Percentiles rank a stretch among this genome's conserved stretches.
Conservation (phyloP, 2,797 vertebrate species). For the Muraenolepis orangiensis region DNA sequence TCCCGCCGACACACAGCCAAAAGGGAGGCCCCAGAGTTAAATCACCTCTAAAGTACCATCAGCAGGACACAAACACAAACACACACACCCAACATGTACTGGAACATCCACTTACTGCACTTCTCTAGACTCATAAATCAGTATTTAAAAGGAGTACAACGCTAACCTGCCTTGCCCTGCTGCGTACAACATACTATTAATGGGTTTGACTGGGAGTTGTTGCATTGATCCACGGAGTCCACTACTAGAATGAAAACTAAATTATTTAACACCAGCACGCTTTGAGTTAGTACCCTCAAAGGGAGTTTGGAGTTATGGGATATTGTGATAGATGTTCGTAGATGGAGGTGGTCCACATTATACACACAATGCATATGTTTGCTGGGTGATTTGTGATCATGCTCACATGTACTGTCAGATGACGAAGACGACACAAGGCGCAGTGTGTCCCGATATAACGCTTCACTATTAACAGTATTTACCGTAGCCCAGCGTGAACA, state of each 20-base stretch:
- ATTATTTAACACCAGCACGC: not conserved
- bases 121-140: slow-evolving; percentile 51
- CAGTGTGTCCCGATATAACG: not conserved
- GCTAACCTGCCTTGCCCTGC: not conserved
- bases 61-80: slow-evolving; percentile 23
- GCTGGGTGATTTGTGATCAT: not conserved
- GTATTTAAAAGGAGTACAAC: slow-evolving; percentile 22
- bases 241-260: not conserved
- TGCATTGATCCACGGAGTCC: slow-evolving; percentile 16
- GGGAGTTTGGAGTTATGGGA: not conserved
- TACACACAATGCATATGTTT: no score
- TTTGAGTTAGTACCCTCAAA: not conserved
- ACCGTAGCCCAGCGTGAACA: not conserved
- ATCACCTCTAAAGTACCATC: slow-evolving; percentile 42
- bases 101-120: slow-evolving; percentile 11
- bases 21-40: slow-evolving; percentile 26
- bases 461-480: not conserved
- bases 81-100: slow-evolving; percentile 16
- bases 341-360: not conserved
- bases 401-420: not conserved
- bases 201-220: not conserved
- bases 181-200: slow-evolving; percentile 14
- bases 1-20: slow-evolving; percentile 46
- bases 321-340: not conserved
- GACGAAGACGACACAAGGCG: not conserved